Evolutionary conservation across 1,140 invertebrate genomes (phyloP).

Genomic region (Drosophila rufa): DNA sequence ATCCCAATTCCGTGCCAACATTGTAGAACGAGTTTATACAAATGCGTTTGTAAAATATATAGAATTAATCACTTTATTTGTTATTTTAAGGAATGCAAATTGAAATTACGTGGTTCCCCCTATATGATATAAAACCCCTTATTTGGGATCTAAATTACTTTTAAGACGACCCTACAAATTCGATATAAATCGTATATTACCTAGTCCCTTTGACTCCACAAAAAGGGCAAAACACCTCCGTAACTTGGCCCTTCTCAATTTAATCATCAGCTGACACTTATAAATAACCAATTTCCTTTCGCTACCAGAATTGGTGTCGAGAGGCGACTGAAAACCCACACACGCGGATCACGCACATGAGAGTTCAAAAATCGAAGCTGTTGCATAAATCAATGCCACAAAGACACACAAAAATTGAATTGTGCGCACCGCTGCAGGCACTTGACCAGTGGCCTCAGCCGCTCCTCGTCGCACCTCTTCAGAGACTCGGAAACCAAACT

Average conservation of each 20-base stretch:
- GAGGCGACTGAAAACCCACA: conserved; percentile 45
- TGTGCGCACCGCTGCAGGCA: conserved; percentile 64
- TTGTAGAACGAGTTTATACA: too few species aligned
- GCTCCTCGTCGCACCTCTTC: not conserved
- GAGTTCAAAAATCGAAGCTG: conserved; percentile 47
- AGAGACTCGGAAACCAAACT: conserved; percentile 12
- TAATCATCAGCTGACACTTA: conserved; percentile 67
- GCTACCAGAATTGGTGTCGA: conserved; percentile 68
- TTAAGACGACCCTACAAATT: too few species aligned
- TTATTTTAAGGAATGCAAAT: too few species aligned
- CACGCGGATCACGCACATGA: conserved; percentile 13
- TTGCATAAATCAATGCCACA: conserved; percentile 78
- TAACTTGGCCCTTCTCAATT: conserved; percentile 14
- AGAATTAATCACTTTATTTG: too few species aligned
- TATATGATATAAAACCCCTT: not conserved
- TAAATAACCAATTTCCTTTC: conserved; percentile 80
- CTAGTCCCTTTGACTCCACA: not conserved
- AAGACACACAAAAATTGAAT: conserved; percentile 81
- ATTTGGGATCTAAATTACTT: not conserved
- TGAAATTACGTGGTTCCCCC: too few species aligned
- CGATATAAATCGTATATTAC: not conserved
- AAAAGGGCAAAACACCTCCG: not conserved
- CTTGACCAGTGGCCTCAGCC: conserved; percentile 57
- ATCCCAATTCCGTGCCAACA: too few species aligned
- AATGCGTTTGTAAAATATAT: too few species aligned